These are phyloP conservation scores for Eurystomus glaucurus DNA, from an alignment of 2,797 vertebrate species.

Conservation along the genomic window DNA sequence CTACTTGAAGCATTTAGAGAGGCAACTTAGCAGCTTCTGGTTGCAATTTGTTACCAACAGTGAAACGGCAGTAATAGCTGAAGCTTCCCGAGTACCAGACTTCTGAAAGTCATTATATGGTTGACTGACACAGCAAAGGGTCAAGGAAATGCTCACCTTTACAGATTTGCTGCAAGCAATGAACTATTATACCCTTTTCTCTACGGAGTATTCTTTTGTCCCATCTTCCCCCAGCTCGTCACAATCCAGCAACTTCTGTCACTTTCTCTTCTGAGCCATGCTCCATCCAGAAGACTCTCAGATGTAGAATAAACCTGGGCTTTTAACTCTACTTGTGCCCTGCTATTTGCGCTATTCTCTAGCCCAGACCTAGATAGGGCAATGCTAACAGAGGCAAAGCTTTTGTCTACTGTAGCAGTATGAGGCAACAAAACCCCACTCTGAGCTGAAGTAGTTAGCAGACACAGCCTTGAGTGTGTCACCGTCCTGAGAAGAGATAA, in stretches of 20 bases:
- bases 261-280: background rate
- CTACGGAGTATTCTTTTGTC: background rate
- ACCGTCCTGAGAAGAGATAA: background rate
- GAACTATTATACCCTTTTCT: background rate
- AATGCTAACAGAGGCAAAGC: background rate
- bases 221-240: background rate
- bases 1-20: background rate
- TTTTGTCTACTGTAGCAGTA: background rate
- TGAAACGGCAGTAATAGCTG: background rate
- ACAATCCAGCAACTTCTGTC: background rate
- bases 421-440: background rate
- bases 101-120: slow-evolving; percentile 7
- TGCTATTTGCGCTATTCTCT: background rate
- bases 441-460: background rate
- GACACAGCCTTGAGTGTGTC: background rate
- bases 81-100: background rate
- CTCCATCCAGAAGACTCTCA: background rate
- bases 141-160: slow-evolving; percentile 31
- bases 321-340: background rate
- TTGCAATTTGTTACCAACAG: slow-evolving; percentile 9
- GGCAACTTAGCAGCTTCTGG: background rate
- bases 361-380: background rate
- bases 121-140: slow-evolving; percentile 18
- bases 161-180: background rate
- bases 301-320: background rate